phyloP scores from a whole-genome alignment of 2,888 invertebrate genomes.

The Brenthis daphne region DNA sequence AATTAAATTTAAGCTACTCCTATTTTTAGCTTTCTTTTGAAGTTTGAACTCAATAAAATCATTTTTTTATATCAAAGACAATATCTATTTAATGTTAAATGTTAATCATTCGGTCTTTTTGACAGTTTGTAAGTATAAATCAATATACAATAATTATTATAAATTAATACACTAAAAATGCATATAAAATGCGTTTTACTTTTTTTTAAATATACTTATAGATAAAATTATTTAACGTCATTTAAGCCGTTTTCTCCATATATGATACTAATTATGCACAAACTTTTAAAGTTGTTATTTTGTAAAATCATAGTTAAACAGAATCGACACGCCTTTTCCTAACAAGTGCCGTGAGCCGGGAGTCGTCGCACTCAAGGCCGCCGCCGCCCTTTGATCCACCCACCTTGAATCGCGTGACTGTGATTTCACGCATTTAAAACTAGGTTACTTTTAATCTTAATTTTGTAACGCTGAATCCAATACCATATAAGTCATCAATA shows the following conservation, averaged over 20 bases:
- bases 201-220: background rate
- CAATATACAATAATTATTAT: no score
- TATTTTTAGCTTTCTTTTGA: no score
- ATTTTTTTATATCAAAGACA: no score
- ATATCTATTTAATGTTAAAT: no score
- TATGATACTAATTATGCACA: background rate
- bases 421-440: conserved; percentile 56
- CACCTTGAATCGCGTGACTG: conserved; percentile 79
- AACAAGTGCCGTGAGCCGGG: conserved; percentile 75
- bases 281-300: conserved; percentile 31
- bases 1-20: background rate
- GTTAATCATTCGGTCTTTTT: conserved; percentile 20
- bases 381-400: conserved; percentile 82
- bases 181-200: background rate
- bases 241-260: no score
- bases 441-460: conserved; percentile 48
- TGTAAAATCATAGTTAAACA: conserved; percentile 63
- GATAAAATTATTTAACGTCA: background rate
- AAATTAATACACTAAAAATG: background rate
- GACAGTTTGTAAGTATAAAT: background rate
- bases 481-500: background rate
- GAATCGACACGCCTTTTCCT: conserved; percentile 81
- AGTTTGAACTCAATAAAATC: no score
- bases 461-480: background rate
- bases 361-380: conserved; percentile 79